Evolutionary conservation across 1,140 invertebrate genomes (phyloP).

Genomic region (Cydia pomonella): DNA sequence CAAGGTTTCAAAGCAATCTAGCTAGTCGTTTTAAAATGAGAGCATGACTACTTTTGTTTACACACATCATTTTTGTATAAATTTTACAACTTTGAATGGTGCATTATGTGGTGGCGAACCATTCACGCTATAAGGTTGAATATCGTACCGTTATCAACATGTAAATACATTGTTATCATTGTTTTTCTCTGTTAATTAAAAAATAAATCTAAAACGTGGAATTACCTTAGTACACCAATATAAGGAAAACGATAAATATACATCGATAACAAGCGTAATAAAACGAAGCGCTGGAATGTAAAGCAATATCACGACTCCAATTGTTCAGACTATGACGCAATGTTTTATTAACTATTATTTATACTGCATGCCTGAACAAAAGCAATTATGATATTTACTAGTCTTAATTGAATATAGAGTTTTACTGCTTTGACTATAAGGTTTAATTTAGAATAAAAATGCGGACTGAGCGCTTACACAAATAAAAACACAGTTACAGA

Average conservation of each 20-base stretch:
- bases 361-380: conserved; percentile 9
- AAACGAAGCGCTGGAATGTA: background rate
- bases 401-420: too few relatives aligned
- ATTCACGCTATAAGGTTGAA: too few relatives aligned
- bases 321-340: background rate
- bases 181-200: background rate
- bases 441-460: too few relatives aligned
- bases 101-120: too few relatives aligned
- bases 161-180: background rate
- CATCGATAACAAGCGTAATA: background rate
- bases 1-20: too few relatives aligned
- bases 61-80: too few relatives aligned
- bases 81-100: too few relatives aligned
- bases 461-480: too few relatives aligned
- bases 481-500: too few relatives aligned
- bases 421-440: too few relatives aligned
- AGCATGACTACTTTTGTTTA: too few relatives aligned
- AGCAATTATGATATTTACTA: background rate
- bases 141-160: background rate
- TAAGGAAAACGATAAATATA: conserved; percentile 1
- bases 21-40: too few relatives aligned
- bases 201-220: background rate
- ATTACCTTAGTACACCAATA: background rate
- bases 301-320: background rate
- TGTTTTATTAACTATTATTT: conserved; percentile 24